Percentiles rank a stretch among this genome's conserved stretches.
These are phyloP conservation scores for Platycercus adscitus DNA, from an alignment of 2,113 vertebrate genomes.

Conservation along the genomic window DNA sequence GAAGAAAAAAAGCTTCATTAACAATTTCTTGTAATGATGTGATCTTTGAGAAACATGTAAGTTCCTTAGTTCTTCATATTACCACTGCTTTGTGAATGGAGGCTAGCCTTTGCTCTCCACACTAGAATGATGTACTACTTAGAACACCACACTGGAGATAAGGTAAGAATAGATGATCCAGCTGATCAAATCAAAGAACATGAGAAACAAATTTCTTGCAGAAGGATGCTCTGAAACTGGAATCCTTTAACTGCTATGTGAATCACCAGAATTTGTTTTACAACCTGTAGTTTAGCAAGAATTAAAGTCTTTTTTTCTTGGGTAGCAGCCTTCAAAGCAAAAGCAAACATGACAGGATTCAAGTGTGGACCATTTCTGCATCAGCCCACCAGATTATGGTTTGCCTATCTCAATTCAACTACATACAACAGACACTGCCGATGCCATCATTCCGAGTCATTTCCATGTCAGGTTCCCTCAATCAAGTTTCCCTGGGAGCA, in stretches of 20 bases:
- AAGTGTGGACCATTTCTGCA: neutral
- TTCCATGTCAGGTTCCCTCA: neutral
- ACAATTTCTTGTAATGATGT: neutral
- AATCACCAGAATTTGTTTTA: slow-evolving; percentile 1
- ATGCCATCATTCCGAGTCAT: neutral
- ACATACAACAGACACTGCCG: neutral
- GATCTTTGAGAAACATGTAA: neutral
- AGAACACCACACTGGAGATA: neutral
- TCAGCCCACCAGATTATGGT: neutral
- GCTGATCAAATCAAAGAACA: neutral
- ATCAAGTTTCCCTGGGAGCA: neutral
- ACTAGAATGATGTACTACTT: neutral
- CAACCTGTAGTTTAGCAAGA: neutral
- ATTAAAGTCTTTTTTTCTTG: neutral
- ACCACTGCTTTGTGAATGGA: neutral
- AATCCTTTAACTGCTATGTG: neutral
- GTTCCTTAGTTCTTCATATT: neutral
- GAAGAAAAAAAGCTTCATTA: neutral
- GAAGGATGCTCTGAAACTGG: neutral
- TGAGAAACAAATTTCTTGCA: neutral
- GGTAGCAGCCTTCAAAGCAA: slow-evolving; percentile 8
- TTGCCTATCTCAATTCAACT: neutral
- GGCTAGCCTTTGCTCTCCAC: neutral
- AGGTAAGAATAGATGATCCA: neutral
- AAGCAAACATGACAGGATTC: neutral